A percentile compares a stretch with the other conserved stretches of the same genome.
Evolutionary conservation across 1,140 invertebrate species (phyloP).

Genomic region (Batillaria attramentaria): DNA sequence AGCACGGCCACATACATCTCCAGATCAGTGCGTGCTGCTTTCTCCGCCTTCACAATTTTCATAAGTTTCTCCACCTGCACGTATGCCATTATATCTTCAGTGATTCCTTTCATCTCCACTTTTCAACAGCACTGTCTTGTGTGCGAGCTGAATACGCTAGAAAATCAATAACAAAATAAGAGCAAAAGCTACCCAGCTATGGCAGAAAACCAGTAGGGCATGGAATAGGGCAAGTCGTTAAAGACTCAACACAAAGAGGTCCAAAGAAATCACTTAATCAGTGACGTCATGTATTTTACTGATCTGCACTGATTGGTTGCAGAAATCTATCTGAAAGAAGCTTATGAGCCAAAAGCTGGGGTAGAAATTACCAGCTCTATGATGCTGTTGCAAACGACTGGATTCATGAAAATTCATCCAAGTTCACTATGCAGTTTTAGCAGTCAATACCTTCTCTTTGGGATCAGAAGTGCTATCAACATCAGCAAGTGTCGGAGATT

Average conservation of each 20-base stretch:
- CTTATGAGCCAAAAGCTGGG: too few species aligned
- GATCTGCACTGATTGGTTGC: too few species aligned
- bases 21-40: conserved; percentile 72
- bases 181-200: not conserved
- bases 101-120: too few species aligned
- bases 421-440: too few species aligned
- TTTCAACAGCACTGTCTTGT: too few species aligned
- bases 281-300: too few species aligned
- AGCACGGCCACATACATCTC: conserved; percentile 76
- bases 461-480: conserved; percentile 53
- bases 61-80: conserved; percentile 66
- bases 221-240: not conserved
- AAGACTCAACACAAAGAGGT: not conserved
- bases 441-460: conserved; percentile 58
- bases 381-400: too few species aligned
- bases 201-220: not conserved
- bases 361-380: too few species aligned
- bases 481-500: conserved; percentile 53
- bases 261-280: too few species aligned
- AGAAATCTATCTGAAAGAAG: too few species aligned
- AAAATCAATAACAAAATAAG: not conserved
- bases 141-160: conserved; percentile 25
- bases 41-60: conserved; percentile 66
- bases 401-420: too few species aligned
- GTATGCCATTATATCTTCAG: too few species aligned